Percentiles rank a stretch among this genome's conserved stretches.
Evolutionary conservation across 2,888 invertebrate species (phyloP).

Genomic region (Quadriops clusia): DNA sequence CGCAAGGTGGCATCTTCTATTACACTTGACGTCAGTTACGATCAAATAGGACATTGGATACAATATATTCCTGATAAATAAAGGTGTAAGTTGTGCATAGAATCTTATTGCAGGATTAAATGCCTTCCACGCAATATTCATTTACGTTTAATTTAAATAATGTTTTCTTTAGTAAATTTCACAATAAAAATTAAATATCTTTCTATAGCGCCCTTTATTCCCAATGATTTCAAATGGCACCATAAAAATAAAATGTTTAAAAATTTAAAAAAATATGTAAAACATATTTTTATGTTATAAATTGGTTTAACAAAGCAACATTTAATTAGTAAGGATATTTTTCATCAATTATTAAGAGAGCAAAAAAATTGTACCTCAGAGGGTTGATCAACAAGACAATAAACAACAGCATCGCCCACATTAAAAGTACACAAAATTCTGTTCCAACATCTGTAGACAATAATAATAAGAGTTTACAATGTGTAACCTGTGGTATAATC

Average conservation of each 20-base stretch:
- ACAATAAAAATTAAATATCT: slow-evolving; percentile 4
- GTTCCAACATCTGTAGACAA: no score
- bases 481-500: no score
- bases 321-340: neutral
- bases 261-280: neutral
- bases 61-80: slow-evolving; percentile 2
- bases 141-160: slow-evolving; percentile 6
- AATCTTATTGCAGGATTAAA: slow-evolving; percentile 4
- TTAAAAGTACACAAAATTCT: no score
- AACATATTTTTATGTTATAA: slow-evolving; percentile 2
- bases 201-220: slow-evolving; percentile 1
- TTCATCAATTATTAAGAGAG: neutral
- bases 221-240: slow-evolving; percentile 2
- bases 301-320: slow-evolving; percentile 1
- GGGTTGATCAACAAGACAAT: no score
- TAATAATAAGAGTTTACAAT: no score
- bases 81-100: slow-evolving; percentile 6
- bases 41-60: slow-evolving; percentile 1
- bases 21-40: no score
- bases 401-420: no score
- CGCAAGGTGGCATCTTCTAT: no score
- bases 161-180: slow-evolving; percentile 1
- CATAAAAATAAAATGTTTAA: slow-evolving; percentile 1
- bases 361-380: neutral
- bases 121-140: slow-evolving; percentile 3